Evolutionary conservation across 2,888 invertebrate species (phyloP), one percentile per base, ranked within the genome.

Genomic region (Sycophila texana): DNA sequence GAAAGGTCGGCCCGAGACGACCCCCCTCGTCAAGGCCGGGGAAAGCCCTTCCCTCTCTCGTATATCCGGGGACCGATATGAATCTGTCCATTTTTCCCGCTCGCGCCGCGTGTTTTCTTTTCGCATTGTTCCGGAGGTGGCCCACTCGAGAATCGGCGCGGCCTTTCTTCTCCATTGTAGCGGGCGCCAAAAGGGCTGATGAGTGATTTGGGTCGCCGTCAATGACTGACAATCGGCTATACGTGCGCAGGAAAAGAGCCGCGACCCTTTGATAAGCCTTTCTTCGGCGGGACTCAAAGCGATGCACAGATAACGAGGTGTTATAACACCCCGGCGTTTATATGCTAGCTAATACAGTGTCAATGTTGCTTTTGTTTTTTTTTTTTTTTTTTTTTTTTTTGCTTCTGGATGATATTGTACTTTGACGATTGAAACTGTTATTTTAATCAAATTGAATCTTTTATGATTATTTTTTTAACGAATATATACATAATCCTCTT

Each of bases 1-100:
- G 47, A 60, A 49, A 57, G 57, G 26, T 30, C 60, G 30, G 30
- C 30, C 60, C 61, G 13, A 30, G 13, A 18, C 39, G 67, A 30
- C 63, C 66, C 67, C 53, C 72, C 67, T 39, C 63, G 82, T 85
- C 86, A 87, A 87, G 87, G 87, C 83, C 86, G 86, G 86, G 85
- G 84, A 85, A 85, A 86, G 84, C 86, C 86, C 86, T 84, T 78
- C 74, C 81, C 80, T 82, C 82, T 81, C 22, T 81, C n/a, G n/a
- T n/a, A 79, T 79, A 80, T 82, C 81, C 80, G 81, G 81, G 80
- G 81, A 61, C 74, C 22, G 51, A 77, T 72, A 73, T 60, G 30
- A 22, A 78, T 74, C 73, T 67, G 16, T 1, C 68, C 22, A 58
- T 39, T 71, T 47, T 22, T 26, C 47, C 20, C 26, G 58, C 20